phyloP scores from a whole-genome alignment of 2,113 vertebrate species.

The Acanthochromis polyacanthus region DNA sequence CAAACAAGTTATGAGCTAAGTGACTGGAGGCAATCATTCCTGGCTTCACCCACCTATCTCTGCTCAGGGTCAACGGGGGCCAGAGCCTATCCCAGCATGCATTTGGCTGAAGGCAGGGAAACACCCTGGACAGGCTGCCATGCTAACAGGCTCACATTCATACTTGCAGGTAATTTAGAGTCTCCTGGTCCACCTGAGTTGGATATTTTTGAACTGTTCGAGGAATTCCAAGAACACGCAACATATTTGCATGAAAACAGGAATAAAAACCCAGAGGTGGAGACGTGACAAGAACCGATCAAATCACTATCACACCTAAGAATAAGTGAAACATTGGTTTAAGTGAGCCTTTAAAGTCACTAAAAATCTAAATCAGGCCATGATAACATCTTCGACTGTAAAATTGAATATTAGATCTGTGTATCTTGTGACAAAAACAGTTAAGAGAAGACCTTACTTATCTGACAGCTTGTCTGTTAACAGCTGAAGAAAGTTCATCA shows the following conservation, averaged over 20 bases:
- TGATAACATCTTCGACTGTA: no score
- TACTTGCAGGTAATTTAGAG: constrained; percentile 39
- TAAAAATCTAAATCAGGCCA: no score
- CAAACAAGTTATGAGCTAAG: constrained; percentile 14
- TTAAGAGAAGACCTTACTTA: constrained; percentile 81
- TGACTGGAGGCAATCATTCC: constrained; percentile 58
- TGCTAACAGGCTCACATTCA: constrained; percentile 46
- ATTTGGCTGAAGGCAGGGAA: constrained; percentile 68
- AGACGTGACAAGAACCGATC: constrained; percentile 10
- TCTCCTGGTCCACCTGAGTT: constrained; percentile 23
- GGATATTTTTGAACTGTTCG: constrained; percentile 12
- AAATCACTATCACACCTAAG: not conserved
- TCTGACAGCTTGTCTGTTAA: constrained; percentile 92
- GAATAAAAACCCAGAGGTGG: not conserved
- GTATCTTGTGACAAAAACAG: not conserved
- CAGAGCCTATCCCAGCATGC: constrained; percentile 71
- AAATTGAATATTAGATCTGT: not conserved
- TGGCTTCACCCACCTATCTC: constrained; percentile 32
- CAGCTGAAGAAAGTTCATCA: constrained; percentile 92
- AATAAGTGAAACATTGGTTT: not conserved
- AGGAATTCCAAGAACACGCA: not conserved
- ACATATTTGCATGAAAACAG: constrained; percentile 1
- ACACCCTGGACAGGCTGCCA: constrained; percentile 66
- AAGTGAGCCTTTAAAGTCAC: not conserved
- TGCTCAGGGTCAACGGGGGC: constrained; percentile 42